A percentile compares a stretch with the other conserved stretches of the same genome.
These are phyloP conservation scores for Orgyia antiqua DNA, from an alignment of 2,888 invertebrate genomes.

Conservation along the genomic window DNA sequence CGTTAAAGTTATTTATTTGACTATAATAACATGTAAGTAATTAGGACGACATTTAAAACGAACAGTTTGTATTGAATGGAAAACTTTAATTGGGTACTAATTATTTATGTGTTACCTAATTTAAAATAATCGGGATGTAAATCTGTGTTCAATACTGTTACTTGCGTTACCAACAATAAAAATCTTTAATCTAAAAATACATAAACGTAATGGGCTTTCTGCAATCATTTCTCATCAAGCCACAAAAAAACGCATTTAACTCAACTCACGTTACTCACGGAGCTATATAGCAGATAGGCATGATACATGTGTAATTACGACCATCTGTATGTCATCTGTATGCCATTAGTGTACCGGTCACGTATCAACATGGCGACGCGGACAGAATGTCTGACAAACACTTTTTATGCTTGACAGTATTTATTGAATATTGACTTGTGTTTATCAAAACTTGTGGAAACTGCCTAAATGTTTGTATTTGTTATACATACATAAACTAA, in stretches of 20 bases:
- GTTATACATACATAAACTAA: background rate
- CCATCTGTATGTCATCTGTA: conserved; percentile 38
- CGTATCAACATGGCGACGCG: conserved; percentile 47
- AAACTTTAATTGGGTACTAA: too few species aligned
- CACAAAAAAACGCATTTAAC: conserved; percentile 20
- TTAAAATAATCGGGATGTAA: too few species aligned
- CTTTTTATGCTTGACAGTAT: conserved; percentile 69
- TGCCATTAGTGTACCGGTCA: conserved; percentile 49
- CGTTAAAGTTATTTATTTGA: too few species aligned
- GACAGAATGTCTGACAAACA: conserved; percentile 51
- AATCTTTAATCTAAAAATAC: conserved; percentile 6
- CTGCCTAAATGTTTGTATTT: background rate
- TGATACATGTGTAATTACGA: conserved; percentile 32
- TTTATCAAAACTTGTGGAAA: conserved; percentile 43
- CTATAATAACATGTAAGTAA: too few species aligned
- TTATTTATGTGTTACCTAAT: too few species aligned
- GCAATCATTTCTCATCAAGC: conserved; percentile 15
- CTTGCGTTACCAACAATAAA: conserved; percentile 6
- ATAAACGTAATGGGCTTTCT: conserved; percentile 14
- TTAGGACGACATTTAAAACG: too few species aligned
- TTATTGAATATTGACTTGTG: conserved; percentile 65
- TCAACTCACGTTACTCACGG: conserved; percentile 26
- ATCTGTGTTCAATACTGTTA: background rate
- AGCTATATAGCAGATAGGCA: conserved; percentile 36
- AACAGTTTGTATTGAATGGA: too few species aligned